Evolutionary conservation across 1,140 invertebrate genomes (phyloP), one percentile per base, ranked within the genome.

Genomic region (Diprion similis): DNA sequence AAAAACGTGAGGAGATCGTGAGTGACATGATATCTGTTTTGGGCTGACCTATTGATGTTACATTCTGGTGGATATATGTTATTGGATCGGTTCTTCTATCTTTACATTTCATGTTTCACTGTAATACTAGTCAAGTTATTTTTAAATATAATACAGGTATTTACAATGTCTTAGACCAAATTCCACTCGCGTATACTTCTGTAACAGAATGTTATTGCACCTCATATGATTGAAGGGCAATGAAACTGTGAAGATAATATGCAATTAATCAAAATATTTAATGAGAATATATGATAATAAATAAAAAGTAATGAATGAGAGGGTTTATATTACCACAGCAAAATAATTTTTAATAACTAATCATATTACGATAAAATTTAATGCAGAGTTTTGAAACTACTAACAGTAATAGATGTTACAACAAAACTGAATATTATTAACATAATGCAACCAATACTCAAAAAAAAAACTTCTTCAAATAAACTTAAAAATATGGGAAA

Each of bases 111-210:
- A 37, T 37, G 51, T 15, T 15, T 17, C 4, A 4, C n/a, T 17
- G 51, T 59, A 13, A 59, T 59, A 59, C 6, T 13, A 59, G 6
- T 37, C 1, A 8, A 59, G 11, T 6, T 59, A 59, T 17, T 59
- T 59, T 59, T 17, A 17, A 59, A 59, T 59, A 59, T 59, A 15
- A 59, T 59, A 59, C 51, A 59, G n/a, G 2, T 59, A 59, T 59
- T 59, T 59, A 59, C 51, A 59, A 59, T 15, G 51, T 59, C 11
- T 59, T 59, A 59, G 51, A 17, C 51, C 51, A 59, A 59, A 59
- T 59, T 17, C n/a, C 11, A 17, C 51, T 59, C 6, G 51, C 51
- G 51, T 59, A 59, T 59, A 59, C 51, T 15, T 17, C 51, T 59
- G 51, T 59, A 59, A 59, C n/a, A 17, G n/a, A 59, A 59, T 17